Base-by-base conservation (phyloP, 2,113 vertebrate species). In the Myrmecophaga tridactyla region DNA sequence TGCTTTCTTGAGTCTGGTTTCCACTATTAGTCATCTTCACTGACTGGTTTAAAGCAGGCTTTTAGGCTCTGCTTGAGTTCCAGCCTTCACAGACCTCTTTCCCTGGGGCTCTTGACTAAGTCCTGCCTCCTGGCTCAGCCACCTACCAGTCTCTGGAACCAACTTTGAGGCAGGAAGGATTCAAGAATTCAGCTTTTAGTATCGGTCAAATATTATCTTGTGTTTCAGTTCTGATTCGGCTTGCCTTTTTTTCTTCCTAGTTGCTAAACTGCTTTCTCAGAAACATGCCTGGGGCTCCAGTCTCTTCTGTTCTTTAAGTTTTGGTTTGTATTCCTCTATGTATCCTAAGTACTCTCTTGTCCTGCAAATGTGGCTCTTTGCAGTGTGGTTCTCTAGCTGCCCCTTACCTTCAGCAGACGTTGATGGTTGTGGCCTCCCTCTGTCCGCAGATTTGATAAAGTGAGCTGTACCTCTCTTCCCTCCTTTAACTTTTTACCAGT, bases 11-110 rank as follows among this genome's bases (percentile, higher is more conserved):
- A 86, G 86, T 90, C 73, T 43, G 65, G 7, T 89, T 93, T 96
- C 83, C 81, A 78, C 34, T 21, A 0, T 97, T 92, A 91, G 96
- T 97, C 96, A 97, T 60, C 76, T 15, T 39, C 43, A 6, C 67
- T 58, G 90, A 80, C 51, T 27, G 41, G 60, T 29, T 75, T 85
- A 27, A 67, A 67, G 53, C 53, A 29, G 81, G 51, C 43, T 60
- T 65, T 73, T 20, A 6, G 76, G 31, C 65, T 36, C n/a, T 51
- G 12, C 41, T 1, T 80, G 72, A 31, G 18, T 72, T 76, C 92
- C 63, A 73, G 25, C 51, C 90, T 39, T 63, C 27, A 2, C 31
- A 43, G n/a, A 12, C 2, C 1, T 27, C 13, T 53, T 73, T 13
- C 1, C 1, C 2, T 34, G 27, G 14, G 31, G 46, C 46, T 17